A percentile compares a stretch with the other conserved stretches of the same genome.
phyloP scores from a whole-genome alignment of 2,888 invertebrate genomes.

The Eupelmus urozonus region DNA sequence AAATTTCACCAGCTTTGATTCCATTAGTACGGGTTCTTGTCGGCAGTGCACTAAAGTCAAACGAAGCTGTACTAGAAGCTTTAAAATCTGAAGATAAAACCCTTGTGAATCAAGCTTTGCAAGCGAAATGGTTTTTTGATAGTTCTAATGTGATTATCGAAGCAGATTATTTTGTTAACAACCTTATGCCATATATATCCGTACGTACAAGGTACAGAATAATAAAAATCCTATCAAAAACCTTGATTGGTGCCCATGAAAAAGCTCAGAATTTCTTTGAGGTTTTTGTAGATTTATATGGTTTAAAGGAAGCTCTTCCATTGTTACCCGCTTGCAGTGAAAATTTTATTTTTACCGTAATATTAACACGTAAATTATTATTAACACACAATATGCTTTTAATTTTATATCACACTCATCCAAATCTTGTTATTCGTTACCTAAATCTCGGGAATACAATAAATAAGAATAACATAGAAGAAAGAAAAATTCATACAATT shows the following conservation, averaged over 20 bases:
- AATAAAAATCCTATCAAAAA: slow-evolving; percentile 64
- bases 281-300: slow-evolving; percentile 61
- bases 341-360: slow-evolving; percentile 62
- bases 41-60: slow-evolving; percentile 63
- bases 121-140: slow-evolving; percentile 69
- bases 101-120: slow-evolving; percentile 68
- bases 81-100: slow-evolving; percentile 69
- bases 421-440: slow-evolving; percentile 67
- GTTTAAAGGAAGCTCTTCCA: slow-evolving; percentile 63
- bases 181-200: slow-evolving; percentile 67
- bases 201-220: slow-evolving; percentile 66
- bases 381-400: slow-evolving; percentile 62
- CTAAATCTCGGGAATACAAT: slow-evolving; percentile 62
- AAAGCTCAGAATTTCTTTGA: slow-evolving; percentile 69
- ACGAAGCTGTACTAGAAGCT: slow-evolving; percentile 64
- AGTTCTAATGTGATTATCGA: slow-evolving; percentile 62
- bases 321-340: slow-evolving; percentile 68
- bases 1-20: slow-evolving; percentile 62
- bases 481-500: slow-evolving; percentile 18
- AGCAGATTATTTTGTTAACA: slow-evolving; percentile 64
- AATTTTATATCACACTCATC: slow-evolving; percentile 61
- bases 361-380: slow-evolving; percentile 59
- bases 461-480: neutral
- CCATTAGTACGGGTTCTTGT: slow-evolving; percentile 66
- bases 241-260: slow-evolving; percentile 58